phyloP scores from a whole-genome alignment of 1,140 invertebrate species.

The Achroia grisella region DNA sequence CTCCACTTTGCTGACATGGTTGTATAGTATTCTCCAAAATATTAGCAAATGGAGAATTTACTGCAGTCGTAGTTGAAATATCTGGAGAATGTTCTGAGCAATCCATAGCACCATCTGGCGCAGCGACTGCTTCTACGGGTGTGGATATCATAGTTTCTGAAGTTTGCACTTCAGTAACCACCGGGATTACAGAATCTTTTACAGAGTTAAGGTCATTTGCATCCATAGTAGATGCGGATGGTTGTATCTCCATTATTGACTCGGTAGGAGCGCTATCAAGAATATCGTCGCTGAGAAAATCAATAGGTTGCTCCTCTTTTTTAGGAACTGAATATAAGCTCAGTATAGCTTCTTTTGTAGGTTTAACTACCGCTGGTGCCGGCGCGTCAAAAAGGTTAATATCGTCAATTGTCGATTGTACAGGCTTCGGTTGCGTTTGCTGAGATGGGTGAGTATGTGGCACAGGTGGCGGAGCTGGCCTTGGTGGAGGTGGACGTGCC shows the following conservation, averaged over 20 bases:
- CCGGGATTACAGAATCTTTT: not conserved
- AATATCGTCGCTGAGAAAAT: slow-evolving; percentile 75
- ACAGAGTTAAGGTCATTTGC: slow-evolving; percentile 9
- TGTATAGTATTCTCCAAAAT: slow-evolving; percentile 21
- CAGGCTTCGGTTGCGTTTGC: slow-evolving; percentile 22
- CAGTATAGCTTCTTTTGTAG: slow-evolving; percentile 78
- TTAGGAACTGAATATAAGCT: slow-evolving; percentile 78
- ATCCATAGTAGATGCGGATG: slow-evolving; percentile 3
- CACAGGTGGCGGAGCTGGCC: slow-evolving; percentile 37
- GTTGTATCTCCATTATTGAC: slow-evolving; percentile 19
- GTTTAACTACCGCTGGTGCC: slow-evolving; percentile 39
- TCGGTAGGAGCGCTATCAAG: slow-evolving; percentile 45
- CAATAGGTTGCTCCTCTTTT: slow-evolving; percentile 65
- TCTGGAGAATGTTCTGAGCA: slow-evolving; percentile 39
- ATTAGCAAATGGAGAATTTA: slow-evolving; percentile 44
- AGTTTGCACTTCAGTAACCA: not conserved
- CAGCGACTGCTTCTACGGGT: slow-evolving; percentile 6
- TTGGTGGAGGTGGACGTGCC: slow-evolving; percentile 31
- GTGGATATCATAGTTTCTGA: not conserved
- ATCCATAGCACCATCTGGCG: slow-evolving; percentile 43
- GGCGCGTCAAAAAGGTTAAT: slow-evolving; percentile 71
- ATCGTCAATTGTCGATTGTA: slow-evolving; percentile 28
- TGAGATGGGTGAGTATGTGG: slow-evolving; percentile 11
- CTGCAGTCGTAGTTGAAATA: slow-evolving; percentile 10
- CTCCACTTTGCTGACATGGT: slow-evolving; percentile 8